phyloP scores from a whole-genome alignment of 2,797 vertebrate genomes.

The Melanotaenia maccullochi region DNA sequence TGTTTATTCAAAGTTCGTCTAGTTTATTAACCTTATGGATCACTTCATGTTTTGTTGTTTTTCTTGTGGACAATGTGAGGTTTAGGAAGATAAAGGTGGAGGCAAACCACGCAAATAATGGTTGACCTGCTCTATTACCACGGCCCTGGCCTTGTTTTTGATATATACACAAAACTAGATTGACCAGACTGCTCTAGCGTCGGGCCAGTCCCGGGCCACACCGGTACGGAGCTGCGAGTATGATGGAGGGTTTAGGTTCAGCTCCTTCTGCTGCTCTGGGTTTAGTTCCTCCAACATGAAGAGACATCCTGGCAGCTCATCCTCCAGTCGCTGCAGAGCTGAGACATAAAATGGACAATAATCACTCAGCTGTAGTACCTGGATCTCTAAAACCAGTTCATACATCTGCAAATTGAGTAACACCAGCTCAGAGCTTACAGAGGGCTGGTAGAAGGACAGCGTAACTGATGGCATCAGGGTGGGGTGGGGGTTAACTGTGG shows the following conservation, averaged over 20 bases:
- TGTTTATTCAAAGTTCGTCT: background rate
- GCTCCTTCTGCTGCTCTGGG: constrained; percentile 34
- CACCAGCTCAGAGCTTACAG: too few species aligned
- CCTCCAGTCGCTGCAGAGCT: constrained; percentile 53
- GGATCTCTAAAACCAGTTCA: background rate
- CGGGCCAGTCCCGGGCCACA: constrained; percentile 61
- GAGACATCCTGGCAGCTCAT: constrained; percentile 30
- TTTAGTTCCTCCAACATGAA: constrained; percentile 39
- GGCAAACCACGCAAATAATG: too few species aligned
- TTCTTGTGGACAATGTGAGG: too few species aligned
- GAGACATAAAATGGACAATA: background rate
- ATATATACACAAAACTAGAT: background rate
- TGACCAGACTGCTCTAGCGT: constrained; percentile 57
- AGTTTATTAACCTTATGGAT: too few species aligned
- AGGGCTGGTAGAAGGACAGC: too few species aligned
- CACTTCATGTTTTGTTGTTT: too few species aligned
- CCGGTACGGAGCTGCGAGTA: constrained; percentile 40
- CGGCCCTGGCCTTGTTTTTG: background rate
- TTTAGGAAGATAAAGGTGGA: too few species aligned
- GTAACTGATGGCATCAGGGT: too few species aligned
- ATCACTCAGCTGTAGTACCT: background rate
- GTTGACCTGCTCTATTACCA: too few species aligned
- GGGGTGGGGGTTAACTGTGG: too few species aligned
- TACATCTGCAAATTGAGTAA: too few species aligned
- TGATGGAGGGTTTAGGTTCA: constrained; percentile 36